Evolutionary conservation across 2,113 vertebrate species (phyloP).

Genomic region (Pangasianodon gigas): DNA sequence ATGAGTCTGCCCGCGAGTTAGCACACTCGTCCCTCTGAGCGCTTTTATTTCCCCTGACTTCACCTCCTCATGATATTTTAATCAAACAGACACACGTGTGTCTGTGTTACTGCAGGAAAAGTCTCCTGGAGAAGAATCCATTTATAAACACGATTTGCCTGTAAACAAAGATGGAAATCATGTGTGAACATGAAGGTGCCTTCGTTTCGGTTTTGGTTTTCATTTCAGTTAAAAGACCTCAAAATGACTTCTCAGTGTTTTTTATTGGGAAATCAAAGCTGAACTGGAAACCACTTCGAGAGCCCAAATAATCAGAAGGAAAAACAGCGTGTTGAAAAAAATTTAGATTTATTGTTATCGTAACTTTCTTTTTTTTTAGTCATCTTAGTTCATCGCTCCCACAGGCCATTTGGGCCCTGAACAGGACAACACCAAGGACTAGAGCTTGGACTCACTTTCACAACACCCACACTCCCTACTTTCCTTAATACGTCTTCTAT

Average conservation of each 20-base stretch:
- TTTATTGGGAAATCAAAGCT: not conserved
- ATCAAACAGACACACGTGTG: not conserved
- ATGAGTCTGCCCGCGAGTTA: conserved; percentile 38
- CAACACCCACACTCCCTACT: no score
- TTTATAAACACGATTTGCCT: not conserved
- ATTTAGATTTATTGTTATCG: not conserved
- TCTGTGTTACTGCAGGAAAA: not conserved
- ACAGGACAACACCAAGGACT: no score
- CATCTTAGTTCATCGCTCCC: not conserved
- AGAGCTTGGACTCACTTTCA: no score
- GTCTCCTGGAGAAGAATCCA: not conserved
- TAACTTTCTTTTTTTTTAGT: not conserved
- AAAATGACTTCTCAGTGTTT: not conserved
- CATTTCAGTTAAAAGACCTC: not conserved
- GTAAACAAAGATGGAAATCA: not conserved
- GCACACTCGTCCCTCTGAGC: not conserved
- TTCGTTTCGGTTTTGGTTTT: not conserved
- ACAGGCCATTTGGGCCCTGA: no score
- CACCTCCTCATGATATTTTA: conserved; percentile 10
- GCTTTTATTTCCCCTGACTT: conserved; percentile 6
- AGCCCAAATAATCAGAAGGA: not conserved
- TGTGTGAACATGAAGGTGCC: not conserved
- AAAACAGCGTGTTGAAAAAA: not conserved
- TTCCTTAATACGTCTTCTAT: no score
- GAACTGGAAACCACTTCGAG: not conserved